A percentile compares a stretch with the other conserved stretches of the same genome.
phyloP scores from a whole-genome alignment of 2,888 invertebrate genomes.

The Panopea generosa region DNA sequence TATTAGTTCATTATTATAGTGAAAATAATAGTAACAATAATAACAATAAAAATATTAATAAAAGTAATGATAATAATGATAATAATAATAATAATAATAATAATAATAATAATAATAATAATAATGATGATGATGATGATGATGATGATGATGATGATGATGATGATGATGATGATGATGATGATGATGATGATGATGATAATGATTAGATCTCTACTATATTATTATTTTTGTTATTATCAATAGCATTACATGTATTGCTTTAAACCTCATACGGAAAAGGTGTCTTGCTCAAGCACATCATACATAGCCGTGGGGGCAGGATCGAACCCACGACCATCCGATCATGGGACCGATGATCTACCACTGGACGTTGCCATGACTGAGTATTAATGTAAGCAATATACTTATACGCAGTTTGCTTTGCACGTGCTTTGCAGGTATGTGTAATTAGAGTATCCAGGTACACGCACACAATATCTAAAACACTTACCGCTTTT shows the following conservation, averaged over 20 bases:
- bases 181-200: conserved; percentile 3
- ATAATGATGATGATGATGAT: conserved; percentile 2
- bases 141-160: conserved; percentile 3
- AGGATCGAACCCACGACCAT: too few relatives aligned
- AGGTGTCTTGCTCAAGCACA: too few relatives aligned
- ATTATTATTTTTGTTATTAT: background rate
- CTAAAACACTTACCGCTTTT: too few relatives aligned
- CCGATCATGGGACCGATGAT: too few relatives aligned
- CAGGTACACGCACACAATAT: too few relatives aligned
- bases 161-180: conserved; percentile 3
- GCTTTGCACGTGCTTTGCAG: too few relatives aligned
- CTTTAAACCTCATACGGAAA: too few relatives aligned
- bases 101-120: background rate
- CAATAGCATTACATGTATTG: background rate
- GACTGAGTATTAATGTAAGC: too few relatives aligned
- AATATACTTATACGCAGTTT: too few relatives aligned
- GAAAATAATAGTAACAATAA: background rate
- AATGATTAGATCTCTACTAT: background rate
- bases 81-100: background rate
- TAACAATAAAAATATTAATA: background rate
- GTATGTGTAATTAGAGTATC: too few relatives aligned
- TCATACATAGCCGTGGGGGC: too few relatives aligned
- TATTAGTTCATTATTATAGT: background rate
- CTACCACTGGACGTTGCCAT: too few relatives aligned
- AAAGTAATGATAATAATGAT: background rate